Percentiles rank a stretch among this genome's conserved stretches.
These are phyloP conservation scores for Morelia viridis DNA, from an alignment of 2,797 vertebrate species.

Conservation along the genomic window DNA sequence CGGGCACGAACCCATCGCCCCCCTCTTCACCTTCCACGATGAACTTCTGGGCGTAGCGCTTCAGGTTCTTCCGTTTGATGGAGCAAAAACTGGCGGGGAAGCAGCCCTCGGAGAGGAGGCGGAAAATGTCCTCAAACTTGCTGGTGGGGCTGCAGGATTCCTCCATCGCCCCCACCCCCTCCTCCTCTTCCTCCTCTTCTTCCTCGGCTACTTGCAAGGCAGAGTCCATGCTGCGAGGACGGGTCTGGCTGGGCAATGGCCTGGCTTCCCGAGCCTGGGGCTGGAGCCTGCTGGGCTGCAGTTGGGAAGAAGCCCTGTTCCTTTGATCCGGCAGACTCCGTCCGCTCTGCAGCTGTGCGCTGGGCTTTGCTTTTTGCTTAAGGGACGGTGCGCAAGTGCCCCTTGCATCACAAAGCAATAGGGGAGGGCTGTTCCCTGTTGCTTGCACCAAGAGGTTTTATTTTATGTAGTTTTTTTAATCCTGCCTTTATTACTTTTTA, in stretches of 20 bases:
- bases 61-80: slow-evolving; percentile 35
- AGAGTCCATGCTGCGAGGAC: slow-evolving; percentile 74
- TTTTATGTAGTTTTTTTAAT: too few species aligned
- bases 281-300: neutral
- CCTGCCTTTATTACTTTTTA: too few species aligned
- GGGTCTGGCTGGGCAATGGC: neutral
- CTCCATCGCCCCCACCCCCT: slow-evolving; percentile 85
- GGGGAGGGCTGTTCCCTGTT: too few species aligned
- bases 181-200: slow-evolving; percentile 78
- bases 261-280: neutral
- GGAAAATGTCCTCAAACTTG: slow-evolving; percentile 85
- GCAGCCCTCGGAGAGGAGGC: slow-evolving; percentile 83
- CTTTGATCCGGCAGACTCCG: slow-evolving; percentile 29
- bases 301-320: slow-evolving; percentile 5
- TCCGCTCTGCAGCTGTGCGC: slow-evolving; percentile 13
- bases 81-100: slow-evolving; percentile 77
- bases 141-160: slow-evolving; percentile 78
- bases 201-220: slow-evolving; percentile 84
- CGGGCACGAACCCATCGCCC: neutral
- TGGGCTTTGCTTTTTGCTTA: neutral
- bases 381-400: neutral
- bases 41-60: slow-evolving; percentile 56
- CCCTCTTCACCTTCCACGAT: slow-evolving; percentile 65
- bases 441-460: neutral
- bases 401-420: neutral